phyloP scores from a whole-genome alignment of 2,797 vertebrate species.

The Hyperoplus lanceolatus region DNA sequence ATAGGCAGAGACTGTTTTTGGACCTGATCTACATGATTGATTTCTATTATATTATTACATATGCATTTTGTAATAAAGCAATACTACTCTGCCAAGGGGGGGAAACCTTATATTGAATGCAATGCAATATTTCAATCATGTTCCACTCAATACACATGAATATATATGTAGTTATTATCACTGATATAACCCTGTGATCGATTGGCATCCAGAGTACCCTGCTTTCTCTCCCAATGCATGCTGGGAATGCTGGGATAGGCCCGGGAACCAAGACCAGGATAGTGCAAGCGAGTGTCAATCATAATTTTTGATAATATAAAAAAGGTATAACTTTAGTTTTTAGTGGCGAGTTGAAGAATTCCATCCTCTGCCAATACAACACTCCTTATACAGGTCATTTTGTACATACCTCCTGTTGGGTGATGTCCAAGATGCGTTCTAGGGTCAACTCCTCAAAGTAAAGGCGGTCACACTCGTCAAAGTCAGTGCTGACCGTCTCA shows the following conservation, averaged over 20 bases:
- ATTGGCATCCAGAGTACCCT: neutral
- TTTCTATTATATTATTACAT: constrained; percentile 5
- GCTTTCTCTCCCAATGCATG: neutral
- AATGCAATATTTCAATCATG: constrained; percentile 27
- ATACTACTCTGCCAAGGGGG: neutral
- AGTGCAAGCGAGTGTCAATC: neutral
- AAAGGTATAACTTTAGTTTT: neutral
- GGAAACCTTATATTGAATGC: neutral
- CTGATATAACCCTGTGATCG: neutral
- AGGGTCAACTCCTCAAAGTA: constrained; percentile 97
- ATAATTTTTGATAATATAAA: neutral
- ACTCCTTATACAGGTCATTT: neutral
- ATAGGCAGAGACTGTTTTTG: neutral
- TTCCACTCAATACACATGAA: constrained; percentile 25
- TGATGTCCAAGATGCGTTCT: constrained; percentile 96
- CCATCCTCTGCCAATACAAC: neutral
- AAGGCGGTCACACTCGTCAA: constrained; percentile 96
- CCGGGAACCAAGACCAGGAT: neutral
- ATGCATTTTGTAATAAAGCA: constrained; percentile 3
- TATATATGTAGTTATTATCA: constrained; percentile 16
- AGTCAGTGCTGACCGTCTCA: constrained; percentile 97
- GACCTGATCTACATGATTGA: constrained; percentile 1
- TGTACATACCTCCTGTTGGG: constrained; percentile 91
- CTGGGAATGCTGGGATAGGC: neutral
- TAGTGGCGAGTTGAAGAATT: neutral